phyloP scores from a whole-genome alignment of 2,797 vertebrate genomes.

The Leucoraja ocellata region DNA sequence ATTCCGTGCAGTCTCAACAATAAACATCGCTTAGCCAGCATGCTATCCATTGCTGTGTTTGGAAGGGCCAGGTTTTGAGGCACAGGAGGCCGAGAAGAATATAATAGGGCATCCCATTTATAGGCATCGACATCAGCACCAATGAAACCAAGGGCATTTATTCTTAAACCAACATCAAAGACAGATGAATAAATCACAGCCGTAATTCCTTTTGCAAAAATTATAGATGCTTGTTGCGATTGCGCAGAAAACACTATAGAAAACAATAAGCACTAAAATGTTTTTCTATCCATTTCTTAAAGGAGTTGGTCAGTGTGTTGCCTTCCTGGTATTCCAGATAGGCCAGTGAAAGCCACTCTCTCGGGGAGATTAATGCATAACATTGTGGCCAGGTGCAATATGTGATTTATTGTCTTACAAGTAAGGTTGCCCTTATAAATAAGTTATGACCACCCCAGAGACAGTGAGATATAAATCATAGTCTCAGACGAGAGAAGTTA shows the following conservation, averaged over 20 bases:
- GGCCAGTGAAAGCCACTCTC: background rate
- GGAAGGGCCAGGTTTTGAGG: background rate
- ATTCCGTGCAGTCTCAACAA: background rate
- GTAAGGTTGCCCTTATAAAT: background rate
- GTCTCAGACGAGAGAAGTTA: background rate
- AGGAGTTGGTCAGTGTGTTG: background rate
- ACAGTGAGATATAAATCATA: background rate
- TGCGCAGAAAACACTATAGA: background rate
- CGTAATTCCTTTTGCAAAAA: too few relatives aligned
- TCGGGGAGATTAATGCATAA: background rate
- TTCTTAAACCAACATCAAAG: too few relatives aligned
- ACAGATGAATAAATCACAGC: too few relatives aligned
- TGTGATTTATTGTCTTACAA: constrained; percentile 18
- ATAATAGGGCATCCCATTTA: background rate
- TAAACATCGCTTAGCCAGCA: background rate
- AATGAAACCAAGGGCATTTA: background rate
- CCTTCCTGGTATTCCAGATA: background rate
- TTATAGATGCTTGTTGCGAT: too few relatives aligned
- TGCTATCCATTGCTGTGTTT: background rate
- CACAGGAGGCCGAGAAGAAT: background rate
- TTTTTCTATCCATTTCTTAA: background rate
- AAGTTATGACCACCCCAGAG: background rate
- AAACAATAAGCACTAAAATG: background rate
- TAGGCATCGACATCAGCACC: background rate
- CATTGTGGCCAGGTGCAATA: background rate